A percentile compares a stretch with the other conserved stretches of the same genome.
Evolutionary conservation across 2,888 invertebrate species (phyloP).

Genomic region (Galerucella calmariensis): DNA sequence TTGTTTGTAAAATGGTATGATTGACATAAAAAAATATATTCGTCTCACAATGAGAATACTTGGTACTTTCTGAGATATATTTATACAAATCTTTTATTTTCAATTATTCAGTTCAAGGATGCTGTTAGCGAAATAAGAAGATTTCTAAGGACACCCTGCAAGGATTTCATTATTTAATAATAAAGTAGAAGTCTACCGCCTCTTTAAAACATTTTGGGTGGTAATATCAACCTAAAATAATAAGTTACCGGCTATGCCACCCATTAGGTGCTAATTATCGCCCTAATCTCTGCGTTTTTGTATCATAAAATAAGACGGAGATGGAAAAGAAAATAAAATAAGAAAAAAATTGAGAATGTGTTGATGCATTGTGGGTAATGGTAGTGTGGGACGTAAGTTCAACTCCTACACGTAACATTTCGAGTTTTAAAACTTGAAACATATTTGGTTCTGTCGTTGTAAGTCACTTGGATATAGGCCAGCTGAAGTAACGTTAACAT

Average conservation of each 20-base stretch:
- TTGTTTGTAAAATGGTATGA: no score
- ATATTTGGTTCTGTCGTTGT: conserved; percentile 30
- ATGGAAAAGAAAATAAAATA: conserved; percentile 14
- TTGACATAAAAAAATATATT: no score
- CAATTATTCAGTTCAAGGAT: no score
- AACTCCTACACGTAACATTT: conserved; percentile 34
- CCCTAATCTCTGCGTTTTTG: conserved; percentile 29
- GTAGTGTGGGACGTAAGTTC: conserved; percentile 30
- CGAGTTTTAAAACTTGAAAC: conserved; percentile 31
- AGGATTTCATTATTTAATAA: neutral
- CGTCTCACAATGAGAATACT: no score
- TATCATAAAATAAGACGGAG: conserved; percentile 23
- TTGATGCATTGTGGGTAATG: conserved; percentile 34
- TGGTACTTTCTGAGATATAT: no score
- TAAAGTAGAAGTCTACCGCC: neutral
- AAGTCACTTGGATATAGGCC: conserved; percentile 25
- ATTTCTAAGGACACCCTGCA: neutral
- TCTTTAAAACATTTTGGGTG: conserved; percentile 6
- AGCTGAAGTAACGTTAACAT: conserved; percentile 8
- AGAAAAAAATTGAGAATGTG: conserved; percentile 28
- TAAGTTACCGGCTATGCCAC: conserved; percentile 18
- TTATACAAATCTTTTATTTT: no score
- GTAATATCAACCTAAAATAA: conserved; percentile 18
- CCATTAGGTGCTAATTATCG: conserved; percentile 32
- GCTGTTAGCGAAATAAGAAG: neutral